Conservation (phyloP, 2,113 vertebrate genomes). For the Desmodus rotundus region DNA sequence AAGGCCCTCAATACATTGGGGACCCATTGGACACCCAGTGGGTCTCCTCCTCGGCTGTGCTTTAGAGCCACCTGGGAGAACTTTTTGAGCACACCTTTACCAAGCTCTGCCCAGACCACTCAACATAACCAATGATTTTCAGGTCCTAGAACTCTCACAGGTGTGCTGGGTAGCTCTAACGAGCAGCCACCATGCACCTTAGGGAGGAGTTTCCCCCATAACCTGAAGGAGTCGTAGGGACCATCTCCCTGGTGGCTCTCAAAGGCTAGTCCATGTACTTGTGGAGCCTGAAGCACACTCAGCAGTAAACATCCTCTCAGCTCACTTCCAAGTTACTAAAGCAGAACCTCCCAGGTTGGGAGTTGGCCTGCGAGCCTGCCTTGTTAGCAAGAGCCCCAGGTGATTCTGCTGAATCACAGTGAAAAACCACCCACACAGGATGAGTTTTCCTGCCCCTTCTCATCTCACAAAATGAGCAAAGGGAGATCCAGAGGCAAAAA, state of each 20-base stretch:
- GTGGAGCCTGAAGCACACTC: background rate
- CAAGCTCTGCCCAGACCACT: background rate
- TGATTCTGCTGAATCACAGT: background rate
- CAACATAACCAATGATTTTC: too few relatives aligned
- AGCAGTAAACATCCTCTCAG: background rate
- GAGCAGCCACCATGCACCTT: background rate
- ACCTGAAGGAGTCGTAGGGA: background rate
- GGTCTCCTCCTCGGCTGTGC: background rate
- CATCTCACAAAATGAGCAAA: background rate
- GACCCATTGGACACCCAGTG: background rate
- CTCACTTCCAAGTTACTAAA: background rate
- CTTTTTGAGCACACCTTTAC: rapidly evolving
- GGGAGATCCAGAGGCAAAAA: background rate
- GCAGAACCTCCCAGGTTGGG: background rate
- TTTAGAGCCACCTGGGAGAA: background rate
- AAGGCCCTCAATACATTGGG: background rate
- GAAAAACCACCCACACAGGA: background rate
- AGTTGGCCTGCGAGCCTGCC: background rate
- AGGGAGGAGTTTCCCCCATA: background rate
- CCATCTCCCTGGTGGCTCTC: background rate
- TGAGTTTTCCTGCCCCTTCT: background rate
- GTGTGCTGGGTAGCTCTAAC: background rate
- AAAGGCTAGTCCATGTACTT: background rate
- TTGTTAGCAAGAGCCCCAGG: background rate
- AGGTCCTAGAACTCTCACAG: background rate